Base-by-base conservation (phyloP, 1,140 invertebrate species). In the Odontomachus brunneus region DNA sequence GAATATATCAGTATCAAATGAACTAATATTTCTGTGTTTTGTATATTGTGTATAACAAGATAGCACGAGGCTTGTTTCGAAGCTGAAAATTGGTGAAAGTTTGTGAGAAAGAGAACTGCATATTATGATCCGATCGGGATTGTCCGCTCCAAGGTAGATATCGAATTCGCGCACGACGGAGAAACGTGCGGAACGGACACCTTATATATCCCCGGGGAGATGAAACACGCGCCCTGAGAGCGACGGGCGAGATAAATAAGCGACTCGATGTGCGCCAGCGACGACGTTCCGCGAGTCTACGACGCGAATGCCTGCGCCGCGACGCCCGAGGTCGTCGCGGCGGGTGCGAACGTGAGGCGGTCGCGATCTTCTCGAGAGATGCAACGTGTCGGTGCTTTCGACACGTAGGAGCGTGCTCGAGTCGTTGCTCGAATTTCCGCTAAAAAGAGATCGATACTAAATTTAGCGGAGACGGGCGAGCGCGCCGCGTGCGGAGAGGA, bases 181-280 rank as follows among this genome's bases (percentile, higher is more conserved):
- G 5, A 33, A 33, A 33, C 2, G 29, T 5, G 29, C 5, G 29
- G 5, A 44, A 11, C 38, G 24, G 33, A 57, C 75, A 80, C 75
- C 65, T 65, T 12, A 33, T 80, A 48, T 48, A 74, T 82, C 44
- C 57, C 5, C 22, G 65, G 29, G 38, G 76, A 72, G 66, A 60
- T 53, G 78, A n/a, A 74, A 62, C 48, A 62, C 26, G 63, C 67
- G 57, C 55, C 60, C 2, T 22, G 78, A 60, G 67, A 73, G 67
- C 78, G 76, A 71, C 53, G 67, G 66, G 78, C n/a, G 71, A 74
- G 71, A 82, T 82, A 82, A 82, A 82, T 82, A 74, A 82, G 69
- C 57, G 48, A 63, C 78, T 74, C 78, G 69, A 44, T 44, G 69
- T 69, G 57, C 69, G 78, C 67, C 78, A 62, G 44, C 76, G 76